Percentiles rank a stretch among this genome's conserved stretches.
These are phyloP conservation scores for Nymphicus hollandicus DNA, from an alignment of 2,113 vertebrate genomes.

Conservation along the genomic window DNA sequence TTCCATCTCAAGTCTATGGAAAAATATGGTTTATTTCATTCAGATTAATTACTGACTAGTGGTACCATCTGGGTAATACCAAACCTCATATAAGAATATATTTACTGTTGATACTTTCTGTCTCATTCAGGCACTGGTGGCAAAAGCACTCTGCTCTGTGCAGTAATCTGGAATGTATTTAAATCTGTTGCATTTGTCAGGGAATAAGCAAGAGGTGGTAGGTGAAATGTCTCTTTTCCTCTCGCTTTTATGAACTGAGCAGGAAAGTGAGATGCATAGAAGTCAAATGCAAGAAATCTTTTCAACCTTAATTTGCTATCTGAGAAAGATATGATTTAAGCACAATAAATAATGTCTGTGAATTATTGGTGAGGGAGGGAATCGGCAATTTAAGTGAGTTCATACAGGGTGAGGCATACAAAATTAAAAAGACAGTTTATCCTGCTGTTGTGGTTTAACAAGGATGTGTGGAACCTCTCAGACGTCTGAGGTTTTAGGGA, in stretches of 20 bases:
- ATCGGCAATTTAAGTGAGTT: conserved; percentile 14
- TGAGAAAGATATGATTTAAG: not conserved
- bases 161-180: not conserved
- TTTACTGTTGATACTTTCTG: not conserved
- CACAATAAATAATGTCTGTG: not conserved
- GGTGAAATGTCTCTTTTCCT: not conserved
- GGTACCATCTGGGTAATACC: not conserved
- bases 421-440: not conserved
- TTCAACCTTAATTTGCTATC: conserved; percentile 21
- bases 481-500: not conserved
- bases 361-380: not conserved
- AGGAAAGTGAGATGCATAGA: not conserved
- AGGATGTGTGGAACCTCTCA: not conserved
- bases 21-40: not conserved
- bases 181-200: not conserved
- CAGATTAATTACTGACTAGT: not conserved
- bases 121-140: not conserved
- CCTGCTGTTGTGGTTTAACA: not conserved
- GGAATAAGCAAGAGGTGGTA: not conserved
- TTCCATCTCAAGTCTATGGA: not conserved
- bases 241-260: not conserved
- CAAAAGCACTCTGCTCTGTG: not conserved
- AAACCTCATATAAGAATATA: not conserved
- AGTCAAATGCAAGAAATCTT: conserved; percentile 10
- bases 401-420: not conserved